Evolutionary conservation across 2,888 invertebrate genomes (phyloP).

Genomic region (Gordius sp.): DNA sequence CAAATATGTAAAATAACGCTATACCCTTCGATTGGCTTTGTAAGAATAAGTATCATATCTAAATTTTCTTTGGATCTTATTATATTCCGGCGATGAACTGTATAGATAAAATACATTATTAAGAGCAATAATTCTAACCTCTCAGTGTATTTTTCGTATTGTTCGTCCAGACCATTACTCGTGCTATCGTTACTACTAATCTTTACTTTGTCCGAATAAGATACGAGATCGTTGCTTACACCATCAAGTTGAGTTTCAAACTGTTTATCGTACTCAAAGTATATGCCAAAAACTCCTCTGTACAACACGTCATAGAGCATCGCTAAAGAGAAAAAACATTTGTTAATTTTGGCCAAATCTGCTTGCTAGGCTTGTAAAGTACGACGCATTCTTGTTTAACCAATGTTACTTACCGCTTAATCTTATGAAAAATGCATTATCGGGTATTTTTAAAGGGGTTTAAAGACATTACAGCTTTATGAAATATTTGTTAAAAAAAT

Average conservation of each 20-base stretch:
- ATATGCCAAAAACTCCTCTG: slow-evolving; percentile 5
- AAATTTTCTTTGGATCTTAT: not conserved
- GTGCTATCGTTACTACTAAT: not conserved
- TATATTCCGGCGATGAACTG: not conserved
- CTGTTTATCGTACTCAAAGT: slow-evolving; percentile 5
- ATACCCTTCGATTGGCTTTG: not conserved
- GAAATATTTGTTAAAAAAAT: no score
- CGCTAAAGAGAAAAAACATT: not conserved
- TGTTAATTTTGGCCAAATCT: no score
- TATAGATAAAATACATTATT: no score
- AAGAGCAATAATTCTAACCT: not conserved
- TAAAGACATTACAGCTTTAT: no score
- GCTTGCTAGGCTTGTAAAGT: no score
- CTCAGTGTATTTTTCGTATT: not conserved
- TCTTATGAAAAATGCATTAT: no score
- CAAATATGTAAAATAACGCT: not conserved
- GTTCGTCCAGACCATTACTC: no score
- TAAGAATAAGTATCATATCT: slow-evolving; percentile 1
- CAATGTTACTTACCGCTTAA: no score
- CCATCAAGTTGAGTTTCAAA: slow-evolving; percentile 6
- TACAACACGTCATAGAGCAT: not conserved
- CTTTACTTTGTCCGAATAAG: not conserved
- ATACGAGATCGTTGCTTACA: not conserved
- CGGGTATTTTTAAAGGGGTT: no score
- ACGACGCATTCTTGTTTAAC: no score